Base-by-base conservation (phyloP, 2,113 vertebrate species). In the Capreolus pygargus region DNA sequence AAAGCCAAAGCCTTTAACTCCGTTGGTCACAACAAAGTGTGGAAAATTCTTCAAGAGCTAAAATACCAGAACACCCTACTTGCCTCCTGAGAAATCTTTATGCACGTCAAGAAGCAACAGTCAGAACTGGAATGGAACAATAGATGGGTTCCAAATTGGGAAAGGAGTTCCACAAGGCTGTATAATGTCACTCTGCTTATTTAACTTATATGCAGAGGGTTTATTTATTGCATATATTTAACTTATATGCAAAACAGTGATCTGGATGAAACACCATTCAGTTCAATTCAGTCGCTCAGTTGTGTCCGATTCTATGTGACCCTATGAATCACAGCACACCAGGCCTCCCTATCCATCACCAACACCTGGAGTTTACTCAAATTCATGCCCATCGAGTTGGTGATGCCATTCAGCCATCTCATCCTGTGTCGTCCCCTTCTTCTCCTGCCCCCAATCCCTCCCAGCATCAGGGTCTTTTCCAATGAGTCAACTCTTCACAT, bases 171-270 rank as follows among this genome's bases (percentile, higher is more conserved):
- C 1, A 64, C 30, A 64, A 64, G 61, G 15, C 61, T 64, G 30
- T n/a, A 64, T 64, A 64, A n/a, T 64, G 33, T n/a, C 7, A n/a
- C 30, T 15, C 30, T 64, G 61, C 33, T 64, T 64, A n/a, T 64
- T 64, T n/a, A 64, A 64, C 33, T 64, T 64, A 64, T 9, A 64
- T 64, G 33, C 61, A 64, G 15, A 64, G 16, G 16, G 61, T 45
- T 45, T 45, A 45, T 45, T 45, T 45, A 45, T 45, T 45, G 43
- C 43, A 45, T 45, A 45, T 45, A 45, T 45, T 45, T 45, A 45
- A 45, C 43, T 45, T 45, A 45, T 7, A 64, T 0, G 0, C 61
- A 64, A n/a, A 64, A 64, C 17, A 3, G 33, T 17, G 30, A 64
- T 1, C 15, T n/a, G 61, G 7, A 17, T n/a, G 16, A n/a, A 64